Conservation (phyloP, 2,113 vertebrate genomes). For the Felis chaus region DNA sequence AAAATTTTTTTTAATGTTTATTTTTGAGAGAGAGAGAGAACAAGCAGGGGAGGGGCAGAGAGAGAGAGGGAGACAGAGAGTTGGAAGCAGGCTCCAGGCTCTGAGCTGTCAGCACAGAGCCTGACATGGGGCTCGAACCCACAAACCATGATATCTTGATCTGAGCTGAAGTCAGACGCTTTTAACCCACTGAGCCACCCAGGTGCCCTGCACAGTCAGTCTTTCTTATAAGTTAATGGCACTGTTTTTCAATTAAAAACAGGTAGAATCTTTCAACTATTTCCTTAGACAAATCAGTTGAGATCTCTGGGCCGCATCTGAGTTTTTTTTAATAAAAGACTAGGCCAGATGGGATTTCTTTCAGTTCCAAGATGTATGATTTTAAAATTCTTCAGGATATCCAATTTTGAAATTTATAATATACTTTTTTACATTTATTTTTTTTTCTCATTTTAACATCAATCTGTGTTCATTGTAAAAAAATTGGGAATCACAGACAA, state of each 20-base stretch:
- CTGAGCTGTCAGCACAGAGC: no score
- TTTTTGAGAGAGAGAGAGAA: no score
- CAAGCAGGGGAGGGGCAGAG: no score
- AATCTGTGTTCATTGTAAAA: conserved; percentile 38
- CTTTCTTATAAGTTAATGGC: background rate
- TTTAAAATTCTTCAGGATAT: conserved; percentile 20
- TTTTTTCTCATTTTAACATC: conserved; percentile 49
- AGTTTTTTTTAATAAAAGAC: conserved; percentile 35
- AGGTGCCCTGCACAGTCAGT: no score
- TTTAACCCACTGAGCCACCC: no score
- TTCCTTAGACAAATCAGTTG: conserved; percentile 30
- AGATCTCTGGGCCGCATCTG: background rate
- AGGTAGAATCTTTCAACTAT: background rate
- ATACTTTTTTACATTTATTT: background rate
- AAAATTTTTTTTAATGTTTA: no score
- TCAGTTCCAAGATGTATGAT: background rate
- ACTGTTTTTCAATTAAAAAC: background rate
- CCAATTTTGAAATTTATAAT: conserved; percentile 28
- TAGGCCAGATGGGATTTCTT: conserved; percentile 36
- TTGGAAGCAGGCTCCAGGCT: no score
- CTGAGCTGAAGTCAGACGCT: no score
- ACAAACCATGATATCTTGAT: no score
- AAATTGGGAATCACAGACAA: background rate
- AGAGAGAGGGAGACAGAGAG: no score
- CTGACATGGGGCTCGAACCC: no score